Conservation (phyloP, 2,888 invertebrate species). For the Linnaemya vulpina region DNA sequence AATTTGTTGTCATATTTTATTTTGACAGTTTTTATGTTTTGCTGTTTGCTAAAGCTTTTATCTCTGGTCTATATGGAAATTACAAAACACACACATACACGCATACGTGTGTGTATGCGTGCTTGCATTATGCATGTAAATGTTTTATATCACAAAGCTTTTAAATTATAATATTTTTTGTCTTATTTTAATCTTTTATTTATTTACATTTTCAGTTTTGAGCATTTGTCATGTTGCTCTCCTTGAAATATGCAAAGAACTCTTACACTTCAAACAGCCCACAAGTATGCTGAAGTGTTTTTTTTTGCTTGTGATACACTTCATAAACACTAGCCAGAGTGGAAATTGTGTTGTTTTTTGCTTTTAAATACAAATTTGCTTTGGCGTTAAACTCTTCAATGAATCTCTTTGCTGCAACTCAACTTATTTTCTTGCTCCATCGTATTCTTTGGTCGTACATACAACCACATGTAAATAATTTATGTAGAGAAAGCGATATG, state of each 20-base stretch:
- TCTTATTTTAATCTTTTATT: not conserved
- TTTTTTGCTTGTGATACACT: conserved; percentile 29
- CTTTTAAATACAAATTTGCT: not conserved
- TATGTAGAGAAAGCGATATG: conserved; percentile 1
- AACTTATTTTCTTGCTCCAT: not conserved
- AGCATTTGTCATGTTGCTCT: not conserved
- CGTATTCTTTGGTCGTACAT: not conserved
- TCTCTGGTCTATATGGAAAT: not conserved
- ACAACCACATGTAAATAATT: conserved; percentile 32
- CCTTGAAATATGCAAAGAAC: conserved; percentile 44
- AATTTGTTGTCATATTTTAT: not conserved
- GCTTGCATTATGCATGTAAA: too few relatives aligned
- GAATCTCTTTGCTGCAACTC: conserved; percentile 39
- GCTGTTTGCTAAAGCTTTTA: not conserved
- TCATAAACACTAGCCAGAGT: conserved; percentile 25
- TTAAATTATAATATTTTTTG: not conserved
- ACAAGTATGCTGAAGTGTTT: conserved; percentile 43
- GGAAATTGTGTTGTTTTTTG: conserved; percentile 13
- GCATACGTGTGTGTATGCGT: too few relatives aligned
- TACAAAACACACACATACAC: not conserved
- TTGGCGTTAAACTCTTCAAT: conserved; percentile 36
- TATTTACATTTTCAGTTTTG: not conserved
- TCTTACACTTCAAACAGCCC: conserved; percentile 41
- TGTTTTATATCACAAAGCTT: not conserved
- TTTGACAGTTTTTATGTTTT: not conserved